Conservation (phyloP, 2,797 vertebrate genomes). For the Adrianichthys oophorus region DNA sequence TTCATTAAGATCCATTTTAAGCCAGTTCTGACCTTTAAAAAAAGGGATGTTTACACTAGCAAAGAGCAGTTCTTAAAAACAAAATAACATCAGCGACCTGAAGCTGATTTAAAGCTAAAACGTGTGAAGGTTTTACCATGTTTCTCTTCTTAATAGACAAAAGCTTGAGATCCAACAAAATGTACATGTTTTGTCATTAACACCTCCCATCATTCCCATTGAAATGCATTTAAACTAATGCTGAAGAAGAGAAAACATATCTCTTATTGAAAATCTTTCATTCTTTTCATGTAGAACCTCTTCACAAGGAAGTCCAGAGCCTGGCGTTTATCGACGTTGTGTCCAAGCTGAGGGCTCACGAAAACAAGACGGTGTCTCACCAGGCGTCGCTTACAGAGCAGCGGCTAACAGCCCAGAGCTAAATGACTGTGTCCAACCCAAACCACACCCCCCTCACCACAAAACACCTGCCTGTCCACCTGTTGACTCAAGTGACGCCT, state of each 20-base stretch:
- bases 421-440: slow-evolving; percentile 77
- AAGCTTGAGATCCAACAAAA: no score
- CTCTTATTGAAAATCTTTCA: neutral
- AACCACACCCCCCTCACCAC: slow-evolving; percentile 26
- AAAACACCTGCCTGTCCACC: slow-evolving; percentile 67
- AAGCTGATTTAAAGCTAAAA: no score
- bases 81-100: no score
- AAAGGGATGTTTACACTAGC: no score
- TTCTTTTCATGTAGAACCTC: slow-evolving; percentile 80
- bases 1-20: no score
- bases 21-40: no score
- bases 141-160: no score
- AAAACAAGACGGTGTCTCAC: slow-evolving; percentile 98
- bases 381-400: slow-evolving; percentile 98
- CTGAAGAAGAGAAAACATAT: neutral
- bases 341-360: slow-evolving; percentile 92
- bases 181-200: no score
- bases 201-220: no score
- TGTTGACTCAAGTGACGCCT: slow-evolving; percentile 40
- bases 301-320: slow-evolving; percentile 92
- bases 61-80: no score
- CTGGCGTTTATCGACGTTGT: slow-evolving; percentile 92
- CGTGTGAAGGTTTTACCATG: no score
- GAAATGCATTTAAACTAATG: neutral
- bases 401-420: slow-evolving; percentile 95